Base-by-base conservation (phyloP, 2,113 vertebrate genomes). In the Daubentonia madagascariensis region DNA sequence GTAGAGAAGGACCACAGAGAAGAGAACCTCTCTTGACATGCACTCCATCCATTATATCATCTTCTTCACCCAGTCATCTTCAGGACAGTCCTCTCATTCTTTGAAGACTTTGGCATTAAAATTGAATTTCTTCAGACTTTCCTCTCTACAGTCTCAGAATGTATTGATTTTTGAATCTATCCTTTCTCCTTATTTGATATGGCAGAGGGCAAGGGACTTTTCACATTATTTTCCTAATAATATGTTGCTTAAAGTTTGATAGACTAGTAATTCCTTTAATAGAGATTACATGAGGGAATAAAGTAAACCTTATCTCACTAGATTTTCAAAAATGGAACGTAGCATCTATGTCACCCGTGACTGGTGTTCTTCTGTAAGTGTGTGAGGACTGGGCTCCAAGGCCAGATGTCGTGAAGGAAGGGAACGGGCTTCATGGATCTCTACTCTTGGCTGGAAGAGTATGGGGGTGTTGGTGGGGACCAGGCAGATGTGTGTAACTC, bases 51-150 rank as follows among this genome's bases (percentile, higher is more conserved):
- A 28, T 16, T 25, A 3, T 12, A 17, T 3, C 48, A 13, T 10
- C 28, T 4, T 72, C n/a, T 30, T 18, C 14, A 3, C 7, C 5
- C 3, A 16, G 0, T 14, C 20, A 0, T n/a, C 65, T n/a, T 2
- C 25, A 70, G 67, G 75, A 68, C 0, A 16, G 13, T 37, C 59
- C 50, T 11, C 40, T 59, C 0, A 2, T 20, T 59, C 52, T 80
- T 23, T 7, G 25, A 83, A 73, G 67, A 63, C 81, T 11, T 59
- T 0, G 37, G 43, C 40, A 14, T 48, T 63, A 23, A 10, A 54
- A 16, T 1, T 83, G 45, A 57, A 83, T 73, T 40, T 61, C 30
- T 50, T 59, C n/a, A 22, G 43, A 76, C 9, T 23, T 37, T 59
- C 28, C 43, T 32, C 57, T 85, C 37, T 48, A 20, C 8, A 3